Evolutionary conservation across 1,140 invertebrate genomes (phyloP).

Genomic region (Philopotamus ludificatus): DNA sequence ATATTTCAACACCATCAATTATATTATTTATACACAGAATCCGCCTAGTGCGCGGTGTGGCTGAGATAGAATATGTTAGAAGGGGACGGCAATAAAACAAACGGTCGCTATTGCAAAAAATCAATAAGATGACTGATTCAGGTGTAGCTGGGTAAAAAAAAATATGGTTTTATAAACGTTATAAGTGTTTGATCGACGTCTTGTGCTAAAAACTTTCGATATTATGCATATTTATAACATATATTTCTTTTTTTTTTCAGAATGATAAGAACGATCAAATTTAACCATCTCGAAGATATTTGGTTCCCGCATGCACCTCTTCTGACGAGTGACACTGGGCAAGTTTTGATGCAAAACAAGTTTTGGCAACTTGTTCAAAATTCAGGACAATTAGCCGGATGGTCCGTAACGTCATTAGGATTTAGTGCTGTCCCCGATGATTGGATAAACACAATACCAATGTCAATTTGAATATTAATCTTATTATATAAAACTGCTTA

Average conservation of each 20-base stretch:
- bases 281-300: slow-evolving; percentile 60
- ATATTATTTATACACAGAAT: too few relatives aligned
- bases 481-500: too few relatives aligned
- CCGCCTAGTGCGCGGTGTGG: too few relatives aligned
- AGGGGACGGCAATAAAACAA: too few relatives aligned
- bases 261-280: slow-evolving; percentile 58
- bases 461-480: too few relatives aligned
- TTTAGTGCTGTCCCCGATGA: slow-evolving; percentile 49
- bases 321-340: slow-evolving; percentile 59
- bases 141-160: slow-evolving; percentile 58
- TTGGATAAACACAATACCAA: too few relatives aligned
- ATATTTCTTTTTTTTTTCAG: slow-evolving; percentile 45
- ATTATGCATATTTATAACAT: background rate
- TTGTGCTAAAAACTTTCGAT: too few relatives aligned
- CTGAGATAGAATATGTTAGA: too few relatives aligned
- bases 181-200: background rate
- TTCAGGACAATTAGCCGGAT: slow-evolving; percentile 62
- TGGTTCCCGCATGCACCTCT: slow-evolving; percentile 64
- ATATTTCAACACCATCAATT: too few relatives aligned
- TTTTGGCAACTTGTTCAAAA: slow-evolving; percentile 62
- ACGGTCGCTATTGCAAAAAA: too few relatives aligned
- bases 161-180: background rate
- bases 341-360: slow-evolving; percentile 63
- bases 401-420: slow-evolving; percentile 62
- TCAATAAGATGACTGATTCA: slow-evolving; percentile 61